Evolutionary conservation across 2,888 invertebrate species (phyloP), one percentile per base, ranked within the genome.

Genomic region (Megalurothrips usitatus): DNA sequence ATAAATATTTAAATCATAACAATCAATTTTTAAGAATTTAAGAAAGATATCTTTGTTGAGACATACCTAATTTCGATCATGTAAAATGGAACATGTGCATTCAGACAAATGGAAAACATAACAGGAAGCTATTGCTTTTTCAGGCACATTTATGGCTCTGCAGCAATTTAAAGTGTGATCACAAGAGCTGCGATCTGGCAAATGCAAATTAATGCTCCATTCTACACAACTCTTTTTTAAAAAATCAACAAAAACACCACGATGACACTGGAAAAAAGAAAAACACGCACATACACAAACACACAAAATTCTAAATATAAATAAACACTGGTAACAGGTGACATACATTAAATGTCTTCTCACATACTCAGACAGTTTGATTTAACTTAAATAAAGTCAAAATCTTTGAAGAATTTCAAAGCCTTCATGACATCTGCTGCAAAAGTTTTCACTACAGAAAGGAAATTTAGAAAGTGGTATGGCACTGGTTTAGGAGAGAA

Each of bases 381-480:
- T 79, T 49, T 17, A 48, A 82, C 81, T 82, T 82, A 82, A 82
- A 82, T 82, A 82, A 82, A 82, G 81, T 82, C 81, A 82, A 82
- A 82, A 83, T 81, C 79, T 58, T 82, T 81, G 81, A 82, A 82
- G 82, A 81, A 80, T 82, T 82, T 83, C 81, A 82, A 83, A 81
- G 79, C 81, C 81, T 82, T 82, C 82, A 80, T 82, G 80, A 82
- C 79, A 82, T 81, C 80, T 81, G 82, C 82, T 79, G 80, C 1
- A 79, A 79, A 79, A 47, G 19, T 49, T 79, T 58, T 26, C 23
- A n/a, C 19, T 26, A 12, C 23, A 75, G 6, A 17, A 14, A 58
- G n/a, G 4, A 58, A 52, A 52, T 52, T 52, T 17, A 52, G 26
- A 75, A 75, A 75, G 68, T 26, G 23, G 26, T 75, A 75, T 75